These are phyloP conservation scores for Deilephila porcellus DNA, from an alignment of 2,888 invertebrate species.

Conservation along the genomic window DNA sequence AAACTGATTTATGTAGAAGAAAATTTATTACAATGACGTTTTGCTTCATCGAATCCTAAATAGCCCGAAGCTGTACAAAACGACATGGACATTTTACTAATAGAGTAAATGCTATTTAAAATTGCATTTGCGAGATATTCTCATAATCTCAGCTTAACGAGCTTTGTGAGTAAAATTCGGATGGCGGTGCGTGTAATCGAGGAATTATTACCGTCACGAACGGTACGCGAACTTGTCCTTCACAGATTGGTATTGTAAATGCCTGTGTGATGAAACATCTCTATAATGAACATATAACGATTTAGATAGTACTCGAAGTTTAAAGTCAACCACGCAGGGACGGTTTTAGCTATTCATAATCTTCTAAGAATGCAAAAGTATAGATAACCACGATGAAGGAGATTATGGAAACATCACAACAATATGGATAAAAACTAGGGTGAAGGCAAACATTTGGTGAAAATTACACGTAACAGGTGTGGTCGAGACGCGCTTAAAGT, in stretches of 20 bases:
- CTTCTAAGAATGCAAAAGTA: not conserved
- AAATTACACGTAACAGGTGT: no score
- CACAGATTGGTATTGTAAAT: constrained; percentile 30
- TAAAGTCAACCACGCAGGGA: constrained; percentile 24
- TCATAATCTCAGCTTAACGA: not conserved
- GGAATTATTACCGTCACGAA: constrained; percentile 48
- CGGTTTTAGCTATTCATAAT: constrained; percentile 23
- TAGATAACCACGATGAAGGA: no score
- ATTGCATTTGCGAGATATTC: not conserved
- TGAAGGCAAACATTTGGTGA: no score
- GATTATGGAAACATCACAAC: no score
- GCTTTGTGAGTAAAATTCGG: not conserved
- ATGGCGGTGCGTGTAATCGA: constrained; percentile 40
- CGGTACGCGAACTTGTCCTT: constrained; percentile 53
- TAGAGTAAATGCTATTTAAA: constrained; percentile 1
- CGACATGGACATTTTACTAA: not conserved
- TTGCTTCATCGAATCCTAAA: no score
- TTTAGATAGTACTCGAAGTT: constrained; percentile 29
- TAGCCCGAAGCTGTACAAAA: not conserved
- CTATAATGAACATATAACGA: constrained; percentile 24
- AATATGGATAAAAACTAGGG: no score
- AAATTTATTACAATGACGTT: no score
- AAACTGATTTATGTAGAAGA: no score
- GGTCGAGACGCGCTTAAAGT: no score
- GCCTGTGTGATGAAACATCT: constrained; percentile 28